Evolutionary conservation across 2,888 invertebrate genomes (phyloP).

Genomic region (Saturnia japonica): DNA sequence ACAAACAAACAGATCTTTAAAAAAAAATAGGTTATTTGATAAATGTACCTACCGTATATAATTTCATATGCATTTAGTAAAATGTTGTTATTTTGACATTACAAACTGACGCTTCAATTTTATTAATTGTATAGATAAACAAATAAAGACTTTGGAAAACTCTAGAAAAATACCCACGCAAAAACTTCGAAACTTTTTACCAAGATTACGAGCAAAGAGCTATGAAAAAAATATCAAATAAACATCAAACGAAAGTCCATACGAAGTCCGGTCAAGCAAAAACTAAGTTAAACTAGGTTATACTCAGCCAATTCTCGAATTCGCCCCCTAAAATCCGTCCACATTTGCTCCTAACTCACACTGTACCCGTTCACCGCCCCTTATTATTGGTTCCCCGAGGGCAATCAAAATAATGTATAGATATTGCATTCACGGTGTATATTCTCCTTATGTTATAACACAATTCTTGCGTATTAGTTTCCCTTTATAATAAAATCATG

Average conservation of each 20-base stretch:
- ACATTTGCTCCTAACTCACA: slow-evolving; percentile 16
- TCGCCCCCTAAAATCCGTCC: slow-evolving; percentile 11
- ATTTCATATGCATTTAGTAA: no score
- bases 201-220: neutral
- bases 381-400: slow-evolving; percentile 16
- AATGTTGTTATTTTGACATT: no score
- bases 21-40: no score
- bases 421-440: slow-evolving; percentile 18
- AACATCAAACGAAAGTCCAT: slow-evolving; percentile 16
- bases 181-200: neutral
- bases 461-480: slow-evolving; percentile 1
- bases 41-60: no score
- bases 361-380: slow-evolving; percentile 8
- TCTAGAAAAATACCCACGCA: neutral
- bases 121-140: no score
- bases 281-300: slow-evolving; percentile 17
- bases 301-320: slow-evolving; percentile 17
- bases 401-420: slow-evolving; percentile 27
- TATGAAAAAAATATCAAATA: slow-evolving; percentile 15
- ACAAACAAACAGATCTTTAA: no score
- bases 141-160: neutral
- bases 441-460: slow-evolving; percentile 16
- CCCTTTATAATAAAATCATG: neutral
- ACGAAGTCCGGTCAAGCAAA: slow-evolving; percentile 4
- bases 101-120: no score